Percentiles rank a stretch among this genome's conserved stretches.
Evolutionary conservation across 2,113 vertebrate genomes (phyloP).

Genomic region (Aviceda subcristata): DNA sequence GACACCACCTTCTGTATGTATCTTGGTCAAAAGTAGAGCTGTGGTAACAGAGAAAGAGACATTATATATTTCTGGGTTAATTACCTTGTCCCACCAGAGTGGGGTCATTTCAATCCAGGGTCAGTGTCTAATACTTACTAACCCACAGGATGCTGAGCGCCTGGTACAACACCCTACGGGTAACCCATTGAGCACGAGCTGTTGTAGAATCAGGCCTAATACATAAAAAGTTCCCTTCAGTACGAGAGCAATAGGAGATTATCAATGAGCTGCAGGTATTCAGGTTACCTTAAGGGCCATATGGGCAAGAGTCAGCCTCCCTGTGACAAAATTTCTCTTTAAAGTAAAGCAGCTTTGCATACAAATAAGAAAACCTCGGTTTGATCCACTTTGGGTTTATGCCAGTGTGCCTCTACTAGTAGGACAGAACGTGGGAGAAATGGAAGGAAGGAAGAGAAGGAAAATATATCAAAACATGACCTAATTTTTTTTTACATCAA

Average conservation of each 20-base stretch:
- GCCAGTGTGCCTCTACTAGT: neutral
- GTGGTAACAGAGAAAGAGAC: neutral
- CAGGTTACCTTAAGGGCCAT: neutral
- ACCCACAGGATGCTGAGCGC: neutral
- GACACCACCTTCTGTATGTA: neutral
- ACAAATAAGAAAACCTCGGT: neutral
- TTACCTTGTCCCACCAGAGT: neutral
- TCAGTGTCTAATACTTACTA: neutral
- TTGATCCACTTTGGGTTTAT: neutral
- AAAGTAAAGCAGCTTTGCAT: neutral
- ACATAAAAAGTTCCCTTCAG: neutral
- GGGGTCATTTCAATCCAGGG: neutral
- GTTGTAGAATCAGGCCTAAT: neutral
- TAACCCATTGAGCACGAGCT: neutral
- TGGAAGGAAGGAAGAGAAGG: neutral
- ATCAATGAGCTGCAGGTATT: neutral
- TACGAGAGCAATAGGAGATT: neutral
- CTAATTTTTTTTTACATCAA: neutral
- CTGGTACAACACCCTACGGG: neutral
- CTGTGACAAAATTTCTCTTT: neutral
- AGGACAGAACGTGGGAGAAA: neutral
- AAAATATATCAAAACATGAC: neutral
- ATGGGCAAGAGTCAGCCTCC: neutral
- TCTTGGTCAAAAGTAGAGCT: neutral
- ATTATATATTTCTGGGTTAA: neutral